These are phyloP conservation scores for Melinaea menophilus DNA, from an alignment of 2,888 invertebrate genomes.

Conservation along the genomic window DNA sequence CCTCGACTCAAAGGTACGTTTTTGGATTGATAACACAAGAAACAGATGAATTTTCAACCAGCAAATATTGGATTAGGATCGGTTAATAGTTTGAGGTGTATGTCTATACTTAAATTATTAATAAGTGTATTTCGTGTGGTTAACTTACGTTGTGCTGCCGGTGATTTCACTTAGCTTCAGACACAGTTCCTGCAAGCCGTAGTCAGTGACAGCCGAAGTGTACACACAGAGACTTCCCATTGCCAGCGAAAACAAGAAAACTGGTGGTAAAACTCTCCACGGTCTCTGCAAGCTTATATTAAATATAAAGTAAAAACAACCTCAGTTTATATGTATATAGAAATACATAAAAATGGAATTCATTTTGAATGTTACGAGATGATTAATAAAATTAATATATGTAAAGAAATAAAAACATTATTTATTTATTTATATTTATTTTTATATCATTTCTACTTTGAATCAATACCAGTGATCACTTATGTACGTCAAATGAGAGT, in stretches of 20 bases:
- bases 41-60: too few relatives aligned
- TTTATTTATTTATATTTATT: too few relatives aligned
- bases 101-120: not conserved
- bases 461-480: too few relatives aligned
- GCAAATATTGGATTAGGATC: not conserved
- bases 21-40: too few relatives aligned
- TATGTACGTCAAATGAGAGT: too few relatives aligned
- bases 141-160: slow-evolving; percentile 55
- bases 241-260: slow-evolving; percentile 60
- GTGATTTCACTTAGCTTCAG: slow-evolving; percentile 60
- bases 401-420: too few relatives aligned
- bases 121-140: not conserved
- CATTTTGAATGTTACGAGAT: too few relatives aligned
- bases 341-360: too few relatives aligned
- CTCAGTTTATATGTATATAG: too few relatives aligned
- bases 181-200: slow-evolving; percentile 61
- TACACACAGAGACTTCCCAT: slow-evolving; percentile 62
- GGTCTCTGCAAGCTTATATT: slow-evolving; percentile 56
- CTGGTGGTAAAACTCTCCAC: slow-evolving; percentile 62
- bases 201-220: slow-evolving; percentile 55
- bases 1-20: too few relatives aligned
- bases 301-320: not conserved
- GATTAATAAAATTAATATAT: too few relatives aligned
- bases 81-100: not conserved
- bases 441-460: too few relatives aligned